Percentiles rank a stretch among this genome's conserved stretches.
phyloP scores from a whole-genome alignment of 2,113 vertebrate genomes.

The Vombatus ursinus region DNA sequence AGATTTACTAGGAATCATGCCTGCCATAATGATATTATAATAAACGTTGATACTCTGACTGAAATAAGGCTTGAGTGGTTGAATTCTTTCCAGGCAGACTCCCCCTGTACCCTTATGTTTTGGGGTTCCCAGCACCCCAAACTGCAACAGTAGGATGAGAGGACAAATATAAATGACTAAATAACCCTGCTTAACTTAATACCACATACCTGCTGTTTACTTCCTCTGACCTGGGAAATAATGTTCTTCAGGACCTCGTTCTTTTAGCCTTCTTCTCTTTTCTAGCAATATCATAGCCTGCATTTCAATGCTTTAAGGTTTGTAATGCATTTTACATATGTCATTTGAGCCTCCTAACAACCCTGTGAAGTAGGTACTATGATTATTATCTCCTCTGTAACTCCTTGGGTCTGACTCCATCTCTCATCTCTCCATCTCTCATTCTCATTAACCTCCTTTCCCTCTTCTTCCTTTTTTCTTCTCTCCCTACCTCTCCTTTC shows the following conservation, averaged over 20 bases:
- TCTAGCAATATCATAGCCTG: background rate
- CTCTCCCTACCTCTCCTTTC: background rate
- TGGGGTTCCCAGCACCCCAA: no score
- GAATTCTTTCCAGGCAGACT: no score
- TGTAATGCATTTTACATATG: background rate
- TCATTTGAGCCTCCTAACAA: background rate
- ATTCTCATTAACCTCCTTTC: background rate
- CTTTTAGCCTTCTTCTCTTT: background rate
- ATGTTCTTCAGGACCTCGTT: background rate
- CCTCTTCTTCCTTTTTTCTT: rapidly evolving
- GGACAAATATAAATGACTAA: background rate
- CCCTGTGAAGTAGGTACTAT: background rate
- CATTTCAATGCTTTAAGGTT: background rate
- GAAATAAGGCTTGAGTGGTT: no score
- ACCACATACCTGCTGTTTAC: background rate
- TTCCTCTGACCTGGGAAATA: background rate
- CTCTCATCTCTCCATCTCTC: background rate
- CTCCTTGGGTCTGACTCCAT: background rate
- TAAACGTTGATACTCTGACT: no score
- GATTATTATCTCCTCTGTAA: no score
- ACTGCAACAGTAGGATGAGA: background rate
- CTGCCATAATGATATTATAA: no score
- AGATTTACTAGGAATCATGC: no score
- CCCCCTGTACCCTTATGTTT: no score
- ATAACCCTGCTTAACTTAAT: background rate